phyloP scores from a whole-genome alignment of 23 tunicate genomes.

The Diplosoma virens region DNA sequence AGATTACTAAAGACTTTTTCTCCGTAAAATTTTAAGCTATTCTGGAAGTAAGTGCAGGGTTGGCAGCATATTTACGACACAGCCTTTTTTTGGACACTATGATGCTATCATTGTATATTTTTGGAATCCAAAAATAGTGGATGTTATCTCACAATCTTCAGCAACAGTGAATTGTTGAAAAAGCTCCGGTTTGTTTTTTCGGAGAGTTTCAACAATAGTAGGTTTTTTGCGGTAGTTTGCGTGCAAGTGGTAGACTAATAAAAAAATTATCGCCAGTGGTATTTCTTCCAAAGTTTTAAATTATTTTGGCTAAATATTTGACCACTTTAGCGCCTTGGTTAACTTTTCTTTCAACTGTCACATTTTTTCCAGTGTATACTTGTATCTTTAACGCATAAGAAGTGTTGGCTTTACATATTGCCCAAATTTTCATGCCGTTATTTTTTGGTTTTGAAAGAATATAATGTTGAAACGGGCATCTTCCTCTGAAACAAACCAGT shows the following conservation, averaged over 20 bases:
- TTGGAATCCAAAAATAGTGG: conserved; percentile 28
- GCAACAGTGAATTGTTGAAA: conserved; percentile 8
- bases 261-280: conserved; percentile 23
- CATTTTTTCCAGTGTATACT: conserved; percentile 29
- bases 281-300: conserved; percentile 27
- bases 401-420: conserved; percentile 31
- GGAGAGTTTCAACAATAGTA: not conserved
- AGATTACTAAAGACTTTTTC: conserved; percentile 17
- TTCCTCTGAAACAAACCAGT: conserved; percentile 22
- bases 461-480: conserved; percentile 28
- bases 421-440: conserved; percentile 36
- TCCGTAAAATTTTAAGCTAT: conserved; percentile 1
- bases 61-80: conserved; percentile 1
- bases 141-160: not conserved
- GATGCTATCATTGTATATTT: conserved; percentile 7
- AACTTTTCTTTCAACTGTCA: conserved; percentile 16
- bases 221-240: not conserved
- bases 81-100: conserved; percentile 14
- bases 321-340: conserved; percentile 36
- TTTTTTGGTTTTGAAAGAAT: conserved; percentile 25
- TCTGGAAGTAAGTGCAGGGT: conserved; percentile 6
- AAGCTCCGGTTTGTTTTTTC: conserved; percentile 32
- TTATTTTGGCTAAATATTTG: conserved; percentile 12
- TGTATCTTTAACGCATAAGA: conserved; percentile 31
- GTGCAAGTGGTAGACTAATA: conserved; percentile 16